Evolutionary conservation across 1,140 invertebrate species (phyloP).

Genomic region (Eueides isabella): DNA sequence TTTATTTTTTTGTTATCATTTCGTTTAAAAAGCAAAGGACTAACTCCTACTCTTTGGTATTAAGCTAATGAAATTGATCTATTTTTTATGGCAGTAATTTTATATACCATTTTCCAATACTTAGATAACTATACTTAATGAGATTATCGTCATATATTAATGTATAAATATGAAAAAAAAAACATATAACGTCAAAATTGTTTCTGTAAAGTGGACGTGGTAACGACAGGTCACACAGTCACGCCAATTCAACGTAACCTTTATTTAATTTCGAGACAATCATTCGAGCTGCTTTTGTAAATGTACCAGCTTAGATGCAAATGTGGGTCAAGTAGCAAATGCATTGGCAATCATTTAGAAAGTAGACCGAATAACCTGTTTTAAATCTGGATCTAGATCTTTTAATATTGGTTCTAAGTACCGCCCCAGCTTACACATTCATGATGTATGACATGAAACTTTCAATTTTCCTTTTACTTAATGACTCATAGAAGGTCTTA

Average conservation of each 20-base stretch:
- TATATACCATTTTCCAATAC: no score
- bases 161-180: no score
- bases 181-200: no score
- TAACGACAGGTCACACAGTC: background rate
- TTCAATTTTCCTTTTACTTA: background rate
- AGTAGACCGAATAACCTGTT: slow-evolving; percentile 60
- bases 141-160: no score
- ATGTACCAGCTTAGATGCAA: slow-evolving; percentile 30
- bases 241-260: slow-evolving; percentile 6
- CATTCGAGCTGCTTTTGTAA: slow-evolving; percentile 11
- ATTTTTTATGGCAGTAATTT: no score
- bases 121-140: no score
- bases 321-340: slow-evolving; percentile 57
- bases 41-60: no score
- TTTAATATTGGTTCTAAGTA: background rate
- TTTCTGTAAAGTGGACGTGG: background rate
- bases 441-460: background rate
- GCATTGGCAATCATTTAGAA: slow-evolving; percentile 60
- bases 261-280: slow-evolving; percentile 26
- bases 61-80: no score
- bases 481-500: background rate
- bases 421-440: background rate
- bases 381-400: slow-evolving; percentile 29
- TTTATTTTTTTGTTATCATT: no score
- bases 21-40: no score